phyloP scores from a whole-genome alignment of 2,888 invertebrate genomes.

The Melolontha melolontha region DNA sequence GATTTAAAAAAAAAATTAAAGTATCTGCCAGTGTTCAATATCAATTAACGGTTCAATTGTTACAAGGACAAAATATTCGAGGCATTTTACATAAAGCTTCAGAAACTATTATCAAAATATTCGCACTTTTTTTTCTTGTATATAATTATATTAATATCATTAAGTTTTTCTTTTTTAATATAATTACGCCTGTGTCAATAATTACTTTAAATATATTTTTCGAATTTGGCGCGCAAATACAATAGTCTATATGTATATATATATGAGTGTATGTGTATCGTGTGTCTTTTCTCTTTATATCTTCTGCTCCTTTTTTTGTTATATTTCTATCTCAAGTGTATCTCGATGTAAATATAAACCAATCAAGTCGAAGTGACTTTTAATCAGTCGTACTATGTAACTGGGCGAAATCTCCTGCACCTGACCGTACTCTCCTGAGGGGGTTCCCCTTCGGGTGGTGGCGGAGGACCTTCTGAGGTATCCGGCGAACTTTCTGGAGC shows the following conservation, averaged over 20 bases:
- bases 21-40: conserved; percentile 10
- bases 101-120: conserved; percentile 36
- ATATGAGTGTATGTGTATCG: conserved; percentile 8
- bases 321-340: conserved; percentile 22
- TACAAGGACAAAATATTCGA: conserved; percentile 2
- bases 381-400: conserved; percentile 59
- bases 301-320: neutral
- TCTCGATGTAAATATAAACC: conserved; percentile 36
- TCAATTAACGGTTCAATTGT: neutral
- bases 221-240: conserved; percentile 32
- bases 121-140: conserved; percentile 15
- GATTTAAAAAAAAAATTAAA: conserved; percentile 6
- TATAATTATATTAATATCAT: conserved; percentile 17
- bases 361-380: conserved; percentile 23
- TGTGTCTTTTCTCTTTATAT: conserved; percentile 1
- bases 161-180: conserved; percentile 1
- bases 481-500: conserved; percentile 58
- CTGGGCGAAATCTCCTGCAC: conserved; percentile 62
- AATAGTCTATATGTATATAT: neutral
- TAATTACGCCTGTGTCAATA: conserved; percentile 9
- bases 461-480: conserved; percentile 62
- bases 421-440: conserved; percentile 63
- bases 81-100: conserved; percentile 21
- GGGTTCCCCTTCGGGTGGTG: conserved; percentile 61
- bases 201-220: conserved; percentile 23